Evolutionary conservation across 1,140 invertebrate species (phyloP).

Genomic region (Ylistrum balloti): DNA sequence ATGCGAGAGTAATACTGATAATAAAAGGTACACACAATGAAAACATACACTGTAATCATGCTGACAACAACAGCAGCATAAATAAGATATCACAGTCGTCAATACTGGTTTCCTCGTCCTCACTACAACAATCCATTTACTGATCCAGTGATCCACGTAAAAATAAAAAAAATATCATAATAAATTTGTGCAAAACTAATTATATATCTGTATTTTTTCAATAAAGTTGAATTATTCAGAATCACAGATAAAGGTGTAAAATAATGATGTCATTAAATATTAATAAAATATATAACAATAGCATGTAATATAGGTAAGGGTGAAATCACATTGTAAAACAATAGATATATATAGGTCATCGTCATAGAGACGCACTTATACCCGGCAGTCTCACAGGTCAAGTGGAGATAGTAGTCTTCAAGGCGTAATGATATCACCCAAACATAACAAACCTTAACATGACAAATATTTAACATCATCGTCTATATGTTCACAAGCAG

Average conservation of each 20-base stretch:
- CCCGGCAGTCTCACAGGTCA: neutral
- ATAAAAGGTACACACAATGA: slow-evolving; percentile 32
- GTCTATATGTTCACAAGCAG: neutral
- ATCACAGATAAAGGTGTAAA: neutral
- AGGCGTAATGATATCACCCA: neutral
- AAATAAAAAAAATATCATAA: neutral
- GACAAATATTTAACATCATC: neutral
- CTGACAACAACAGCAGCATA: neutral
- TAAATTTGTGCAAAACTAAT: neutral
- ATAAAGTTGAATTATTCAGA: neutral
- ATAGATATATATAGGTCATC: neutral
- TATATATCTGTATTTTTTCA: slow-evolving; percentile 4
- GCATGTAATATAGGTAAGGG: neutral
- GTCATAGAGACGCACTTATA: neutral
- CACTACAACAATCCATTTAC: neutral
- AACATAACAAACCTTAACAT: neutral
- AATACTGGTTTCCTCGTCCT: neutral
- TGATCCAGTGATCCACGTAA: neutral
- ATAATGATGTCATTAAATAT: neutral
- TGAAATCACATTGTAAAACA: neutral
- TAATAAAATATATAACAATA: neutral
- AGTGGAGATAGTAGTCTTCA: neutral
- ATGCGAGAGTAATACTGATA: slow-evolving; percentile 1
- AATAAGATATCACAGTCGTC: neutral
- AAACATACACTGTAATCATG: neutral